phyloP scores from a whole-genome alignment of 2,113 vertebrate species.

The Oreochromis niloticus region DNA sequence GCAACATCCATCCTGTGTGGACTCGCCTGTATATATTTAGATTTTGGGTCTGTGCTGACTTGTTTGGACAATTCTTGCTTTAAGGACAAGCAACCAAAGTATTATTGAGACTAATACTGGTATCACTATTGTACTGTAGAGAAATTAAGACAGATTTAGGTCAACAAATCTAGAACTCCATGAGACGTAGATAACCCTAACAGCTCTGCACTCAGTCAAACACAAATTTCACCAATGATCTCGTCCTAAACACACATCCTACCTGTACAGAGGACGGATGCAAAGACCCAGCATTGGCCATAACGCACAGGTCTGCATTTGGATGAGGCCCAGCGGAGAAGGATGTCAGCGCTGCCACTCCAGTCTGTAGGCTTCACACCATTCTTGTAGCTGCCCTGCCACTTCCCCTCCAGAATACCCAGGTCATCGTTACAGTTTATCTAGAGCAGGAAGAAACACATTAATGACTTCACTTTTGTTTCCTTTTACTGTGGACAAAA shows the following conservation, averaged over 20 bases:
- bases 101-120: neutral
- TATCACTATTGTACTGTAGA: neutral
- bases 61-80: neutral
- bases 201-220: neutral
- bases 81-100: neutral
- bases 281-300: constrained; percentile 65
- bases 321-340: constrained; percentile 30
- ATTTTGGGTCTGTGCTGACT: neutral
- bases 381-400: constrained; percentile 28
- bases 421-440: constrained; percentile 54
- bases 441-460: neutral
- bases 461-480: neutral
- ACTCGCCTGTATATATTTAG: neutral
- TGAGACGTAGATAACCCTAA: neutral
- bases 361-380: constrained; percentile 45
- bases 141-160: neutral
- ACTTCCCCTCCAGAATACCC: constrained; percentile 45
- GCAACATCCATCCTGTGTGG: neutral
- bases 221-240: neutral
- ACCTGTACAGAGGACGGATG: constrained; percentile 61
- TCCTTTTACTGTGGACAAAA: neutral
- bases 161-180: neutral
- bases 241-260: neutral
- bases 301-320: constrained; percentile 42
- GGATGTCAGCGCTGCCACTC: constrained; percentile 53